These are phyloP conservation scores for Cairina moschata DNA, from an alignment of 2,113 vertebrate species.

Conservation along the genomic window DNA sequence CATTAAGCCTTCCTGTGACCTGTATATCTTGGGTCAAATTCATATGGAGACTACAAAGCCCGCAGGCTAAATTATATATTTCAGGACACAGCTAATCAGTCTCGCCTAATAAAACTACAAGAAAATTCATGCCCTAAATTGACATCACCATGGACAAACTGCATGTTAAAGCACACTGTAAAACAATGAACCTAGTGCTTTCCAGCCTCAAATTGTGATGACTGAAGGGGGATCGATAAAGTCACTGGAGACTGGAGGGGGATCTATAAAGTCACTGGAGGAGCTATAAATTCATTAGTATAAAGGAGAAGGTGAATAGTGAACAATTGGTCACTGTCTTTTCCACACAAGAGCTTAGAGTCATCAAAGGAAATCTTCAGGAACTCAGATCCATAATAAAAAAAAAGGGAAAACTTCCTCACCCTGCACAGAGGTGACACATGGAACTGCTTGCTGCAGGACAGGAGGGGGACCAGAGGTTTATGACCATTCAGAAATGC, in stretches of 20 bases:
- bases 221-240: constrained; percentile 44
- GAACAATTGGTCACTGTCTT: constrained; percentile 41
- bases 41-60: constrained; percentile 10
- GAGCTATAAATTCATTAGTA: constrained; percentile 48
- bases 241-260: not conserved
- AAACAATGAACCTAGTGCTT: not conserved
- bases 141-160: constrained; percentile 7
- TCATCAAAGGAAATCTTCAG: constrained; percentile 21
- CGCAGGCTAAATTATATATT: constrained; percentile 32
- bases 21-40: constrained; percentile 45
- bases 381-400: not conserved
- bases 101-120: constrained; percentile 39
- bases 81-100: constrained; percentile 35
- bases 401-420: not conserved
- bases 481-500: not conserved
- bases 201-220: not conserved
- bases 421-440: rapidly evolving
- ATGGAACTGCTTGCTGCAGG: not conserved
- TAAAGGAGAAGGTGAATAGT: not conserved
- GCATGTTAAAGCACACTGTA: not conserved
- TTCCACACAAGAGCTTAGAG: not conserved
- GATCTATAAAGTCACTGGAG: constrained; percentile 26
- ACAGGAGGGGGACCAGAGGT: not conserved
- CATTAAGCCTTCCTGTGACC: constrained; percentile 36
- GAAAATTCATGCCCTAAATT: constrained; percentile 16